Evolutionary conservation across 2,797 vertebrate species (phyloP).

Genomic region (Echiichthys vipera): DNA sequence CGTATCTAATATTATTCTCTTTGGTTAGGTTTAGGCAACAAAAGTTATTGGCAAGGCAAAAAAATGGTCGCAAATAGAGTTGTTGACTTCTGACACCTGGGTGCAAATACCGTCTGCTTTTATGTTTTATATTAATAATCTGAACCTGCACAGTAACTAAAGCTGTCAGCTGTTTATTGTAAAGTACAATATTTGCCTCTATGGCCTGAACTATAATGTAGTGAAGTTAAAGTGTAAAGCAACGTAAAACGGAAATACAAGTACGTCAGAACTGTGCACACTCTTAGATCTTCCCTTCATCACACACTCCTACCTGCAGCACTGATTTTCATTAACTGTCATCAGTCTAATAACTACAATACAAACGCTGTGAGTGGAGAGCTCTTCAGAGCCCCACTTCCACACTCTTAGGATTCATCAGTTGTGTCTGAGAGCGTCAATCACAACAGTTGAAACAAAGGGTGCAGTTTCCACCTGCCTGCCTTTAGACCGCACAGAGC

Average conservation of each 20-base stretch:
- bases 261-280: not conserved
- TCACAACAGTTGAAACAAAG: constrained; percentile 19
- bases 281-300: not conserved
- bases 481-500: constrained; percentile 29
- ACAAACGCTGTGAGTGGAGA: constrained; percentile 16
- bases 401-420: constrained; percentile 34
- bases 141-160: not conserved
- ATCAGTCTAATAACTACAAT: constrained; percentile 49
- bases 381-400: constrained; percentile 25
- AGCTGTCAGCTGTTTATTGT: no score
- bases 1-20: no score
- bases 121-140: not conserved
- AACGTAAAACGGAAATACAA: not conserved
- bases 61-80: no score
- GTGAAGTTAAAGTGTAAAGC: no score
- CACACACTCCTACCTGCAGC: constrained; percentile 19
- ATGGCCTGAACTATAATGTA: no score
- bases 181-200: not conserved
- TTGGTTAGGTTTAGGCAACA: no score
- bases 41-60: no score
- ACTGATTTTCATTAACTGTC: constrained; percentile 46
- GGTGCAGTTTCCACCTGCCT: constrained; percentile 31
- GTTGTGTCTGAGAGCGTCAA: constrained; percentile 22
- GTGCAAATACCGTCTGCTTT: no score
- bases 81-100: no score